phyloP scores from a whole-genome alignment of 2,888 invertebrate species.

The Caradrina kadenii region DNA sequence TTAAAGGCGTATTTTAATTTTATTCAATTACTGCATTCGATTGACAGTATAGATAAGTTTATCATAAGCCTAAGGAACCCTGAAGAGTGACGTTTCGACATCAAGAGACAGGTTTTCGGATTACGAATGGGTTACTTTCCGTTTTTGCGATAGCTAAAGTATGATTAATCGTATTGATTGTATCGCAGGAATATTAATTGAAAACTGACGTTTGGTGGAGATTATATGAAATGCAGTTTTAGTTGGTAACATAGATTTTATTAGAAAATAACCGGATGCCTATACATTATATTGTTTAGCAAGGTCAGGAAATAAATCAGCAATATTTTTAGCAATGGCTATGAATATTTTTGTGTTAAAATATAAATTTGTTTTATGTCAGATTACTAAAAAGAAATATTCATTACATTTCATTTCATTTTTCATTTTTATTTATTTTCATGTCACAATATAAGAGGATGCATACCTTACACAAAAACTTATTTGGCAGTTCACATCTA shows the following conservation, averaged over 20 bases:
- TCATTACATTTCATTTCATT: too few species aligned
- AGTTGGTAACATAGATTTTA: slow-evolving; percentile 24
- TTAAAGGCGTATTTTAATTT: slow-evolving; percentile 38
- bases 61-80: slow-evolving; percentile 52
- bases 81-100: slow-evolving; percentile 60
- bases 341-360: neutral
- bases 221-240: slow-evolving; percentile 54
- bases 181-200: slow-evolving; percentile 77
- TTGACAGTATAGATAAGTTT: slow-evolving; percentile 46
- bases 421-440: too few species aligned
- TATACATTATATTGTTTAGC: neutral
- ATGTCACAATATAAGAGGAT: too few species aligned
- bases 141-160: slow-evolving; percentile 76
- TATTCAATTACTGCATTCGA: slow-evolving; percentile 30
- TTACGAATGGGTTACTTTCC: slow-evolving; percentile 72
- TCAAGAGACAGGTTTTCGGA: slow-evolving; percentile 70
- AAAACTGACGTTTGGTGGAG: slow-evolving; percentile 67
- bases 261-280: slow-evolving; percentile 3
- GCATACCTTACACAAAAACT: slow-evolving; percentile 17
- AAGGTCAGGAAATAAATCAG: neutral
- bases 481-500: slow-evolving; percentile 33
- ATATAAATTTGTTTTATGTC: too few species aligned
- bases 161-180: slow-evolving; percentile 78
- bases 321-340: neutral
- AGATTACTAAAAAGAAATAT: too few species aligned